Conservation (phyloP, 2,113 vertebrate genomes). For the Macrotis lagotis region DNA sequence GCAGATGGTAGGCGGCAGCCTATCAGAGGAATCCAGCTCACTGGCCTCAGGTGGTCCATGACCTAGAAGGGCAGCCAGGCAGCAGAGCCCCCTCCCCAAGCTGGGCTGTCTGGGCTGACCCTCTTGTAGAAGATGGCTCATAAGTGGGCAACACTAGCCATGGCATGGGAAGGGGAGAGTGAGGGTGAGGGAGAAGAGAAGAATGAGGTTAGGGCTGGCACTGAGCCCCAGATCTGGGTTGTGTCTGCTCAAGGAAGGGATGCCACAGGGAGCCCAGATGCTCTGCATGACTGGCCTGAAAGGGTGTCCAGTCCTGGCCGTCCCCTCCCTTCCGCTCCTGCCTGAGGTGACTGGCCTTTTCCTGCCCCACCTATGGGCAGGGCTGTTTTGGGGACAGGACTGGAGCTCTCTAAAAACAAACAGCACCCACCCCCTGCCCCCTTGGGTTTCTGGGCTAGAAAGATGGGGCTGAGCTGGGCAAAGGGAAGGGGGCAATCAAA, state of each 20-base stretch:
- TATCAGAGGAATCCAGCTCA: neutral
- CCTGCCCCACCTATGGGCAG: neutral
- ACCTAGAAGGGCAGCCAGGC: neutral
- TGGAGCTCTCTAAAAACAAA: neutral
- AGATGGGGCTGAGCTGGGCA: too few relatives aligned
- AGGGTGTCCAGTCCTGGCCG: neutral
- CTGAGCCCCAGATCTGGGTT: too few relatives aligned
- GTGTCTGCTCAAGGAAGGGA: too few relatives aligned
- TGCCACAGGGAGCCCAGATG: neutral
- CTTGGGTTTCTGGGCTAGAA: neutral
- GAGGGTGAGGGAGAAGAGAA: neutral
- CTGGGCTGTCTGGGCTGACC: neutral
- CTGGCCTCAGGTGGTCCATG: neutral
- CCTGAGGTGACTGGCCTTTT: neutral
- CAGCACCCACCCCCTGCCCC: neutral
- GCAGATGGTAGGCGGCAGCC: neutral
- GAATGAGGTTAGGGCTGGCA: neutral
- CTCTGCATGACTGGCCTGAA: accelerated
- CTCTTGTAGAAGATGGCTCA: too few relatives aligned
- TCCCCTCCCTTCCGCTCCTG: too few relatives aligned
- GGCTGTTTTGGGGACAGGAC: too few relatives aligned
- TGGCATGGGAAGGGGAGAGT: too few relatives aligned
- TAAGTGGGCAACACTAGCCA: too few relatives aligned
- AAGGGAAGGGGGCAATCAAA: too few relatives aligned
- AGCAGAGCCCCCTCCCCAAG: neutral